Conservation (phyloP, 2,113 vertebrate genomes). For the Cololabis saira region DNA sequence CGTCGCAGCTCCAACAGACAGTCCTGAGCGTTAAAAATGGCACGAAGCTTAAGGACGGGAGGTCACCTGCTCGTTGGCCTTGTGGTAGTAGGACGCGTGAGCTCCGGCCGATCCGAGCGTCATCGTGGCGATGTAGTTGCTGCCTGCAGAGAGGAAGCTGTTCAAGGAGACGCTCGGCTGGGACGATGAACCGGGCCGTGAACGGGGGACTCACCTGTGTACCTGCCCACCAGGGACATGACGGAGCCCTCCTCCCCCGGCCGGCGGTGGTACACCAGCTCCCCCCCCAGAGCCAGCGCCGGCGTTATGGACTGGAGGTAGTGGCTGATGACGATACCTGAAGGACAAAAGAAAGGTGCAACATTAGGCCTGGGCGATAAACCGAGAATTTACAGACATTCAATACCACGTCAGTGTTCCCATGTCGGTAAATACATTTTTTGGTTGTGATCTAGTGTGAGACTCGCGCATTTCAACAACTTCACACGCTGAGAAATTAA, state of each 20-base stretch:
- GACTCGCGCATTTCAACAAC: too few relatives aligned
- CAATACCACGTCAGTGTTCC: too few relatives aligned
- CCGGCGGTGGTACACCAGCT: conserved; percentile 88
- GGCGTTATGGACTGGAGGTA: conserved; percentile 89
- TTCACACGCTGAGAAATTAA: too few relatives aligned
- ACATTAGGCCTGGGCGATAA: too few relatives aligned
- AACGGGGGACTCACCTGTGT: conserved; percentile 75
- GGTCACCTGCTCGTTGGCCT: conserved; percentile 88
- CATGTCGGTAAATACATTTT: too few relatives aligned
- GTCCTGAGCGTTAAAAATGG: neutral
- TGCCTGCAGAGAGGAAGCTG: conserved; percentile 69
- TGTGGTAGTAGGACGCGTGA: conserved; percentile 90
- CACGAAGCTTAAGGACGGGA: neutral
- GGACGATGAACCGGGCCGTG: neutral
- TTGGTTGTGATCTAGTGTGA: too few relatives aligned
- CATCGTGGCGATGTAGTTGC: conserved; percentile 86
- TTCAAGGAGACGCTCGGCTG: neutral
- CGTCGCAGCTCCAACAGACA: neutral
- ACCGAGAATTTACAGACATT: too few relatives aligned
- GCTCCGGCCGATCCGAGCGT: conserved; percentile 86
- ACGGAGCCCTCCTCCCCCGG: conserved; percentile 88
- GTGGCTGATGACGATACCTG: conserved; percentile 88
- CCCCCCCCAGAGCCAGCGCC: conserved; percentile 86
- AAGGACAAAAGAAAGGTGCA: too few relatives aligned
- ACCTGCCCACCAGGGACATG: conserved; percentile 87